Base-by-base conservation (phyloP, 2,888 invertebrate genomes). In the Aleiodes alternator region DNA sequence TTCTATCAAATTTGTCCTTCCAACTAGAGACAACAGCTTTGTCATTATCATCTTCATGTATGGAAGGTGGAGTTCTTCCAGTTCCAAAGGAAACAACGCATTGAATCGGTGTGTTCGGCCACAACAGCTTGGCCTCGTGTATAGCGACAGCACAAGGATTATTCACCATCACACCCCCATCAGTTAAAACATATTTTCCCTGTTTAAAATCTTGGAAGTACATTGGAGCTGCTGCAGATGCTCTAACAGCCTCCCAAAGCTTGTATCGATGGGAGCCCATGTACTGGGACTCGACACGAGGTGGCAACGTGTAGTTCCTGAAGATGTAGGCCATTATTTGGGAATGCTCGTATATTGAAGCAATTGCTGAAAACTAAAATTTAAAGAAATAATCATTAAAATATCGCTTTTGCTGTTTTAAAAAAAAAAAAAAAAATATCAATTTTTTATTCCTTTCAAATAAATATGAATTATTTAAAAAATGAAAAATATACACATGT, bases 211-310 rank as follows among this genome's bases (percentile, higher is more conserved):
- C 97, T 85, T 95, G 94, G 90, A 97, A 98, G 91, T 97, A 97
- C 0, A 96, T 95, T 3, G 97, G 98, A 5, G 97, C 97, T 59
- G 97, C 97, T 57, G 97, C 96, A 0, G 96, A 96, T 0, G 97
- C 97, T 80, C 97, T 90, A 34, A 96, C 94, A 12, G 96, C 95
- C 90, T 96, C 94, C 96, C 96, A 97, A 75, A 96, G 90, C 80
- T 91, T 90, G 80, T 95, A 93, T 77, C 93, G 91, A 80, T 92
- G 91, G 69, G 93, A 93, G 64, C 97, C 97, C 74, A 92, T 92
- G 88, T 95, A 93, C 84, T 93, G 92, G 80, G 94, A 93, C 80
- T 94, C 93, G 29, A 93, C 92, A 73, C 93, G 91, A 87, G 92
- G 93, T 9, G 95, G 94, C 80, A 94, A 91, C 77, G 94, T 93